Base-by-base conservation (phyloP, 2,888 invertebrate species). In the Microctonus brassicae region DNA sequence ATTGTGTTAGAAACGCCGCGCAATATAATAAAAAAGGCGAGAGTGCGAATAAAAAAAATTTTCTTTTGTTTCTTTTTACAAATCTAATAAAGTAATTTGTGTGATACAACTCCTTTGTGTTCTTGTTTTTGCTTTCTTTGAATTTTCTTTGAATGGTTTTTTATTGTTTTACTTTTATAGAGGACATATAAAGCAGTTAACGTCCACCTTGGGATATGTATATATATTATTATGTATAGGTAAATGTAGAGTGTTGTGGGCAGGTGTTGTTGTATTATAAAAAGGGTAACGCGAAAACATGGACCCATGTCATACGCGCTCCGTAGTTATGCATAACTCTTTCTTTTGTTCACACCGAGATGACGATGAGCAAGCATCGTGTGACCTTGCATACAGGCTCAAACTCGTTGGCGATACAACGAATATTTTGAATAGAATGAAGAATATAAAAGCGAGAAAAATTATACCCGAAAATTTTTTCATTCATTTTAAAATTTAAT, bases 191-290 rank as follows among this genome's bases (percentile, higher is more conserved):
- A 7, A 29, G 7, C 3, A 29, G 29, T 29, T 29, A n/a, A n/a
- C n/a, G n/a, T n/a, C n/a, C n/a, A n/a, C n/a, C n/a, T n/a, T n/a
- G n/a, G n/a, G n/a, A n/a, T n/a, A n/a, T n/a, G n/a, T n/a, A n/a
- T n/a, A n/a, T n/a, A n/a, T n/a, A n/a, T n/a, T n/a, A n/a, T n/a
- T n/a, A n/a, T n/a, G n/a, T n/a, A n/a, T n/a, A n/a, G n/a, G n/a
- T n/a, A n/a, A n/a, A n/a, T 47, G 7, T 6, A n/a, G 4, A 34
- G 58, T 53, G 57, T 62, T 20, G 58, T 39, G 7, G 20, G 42
- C 10, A 73, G 60, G 65, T 36, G 57, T 62, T 17, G 62, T 64
- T n/a, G n/a, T n/a, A n/a, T n/a, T 71, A 64, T 71, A 66, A 63
- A 29, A 63, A 22, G 64, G 64, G 55, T 33, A 64, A 29, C 20